Evolutionary conservation across 2,113 vertebrate genomes (phyloP).

Genomic region (Ammodytes dubius): DNA sequence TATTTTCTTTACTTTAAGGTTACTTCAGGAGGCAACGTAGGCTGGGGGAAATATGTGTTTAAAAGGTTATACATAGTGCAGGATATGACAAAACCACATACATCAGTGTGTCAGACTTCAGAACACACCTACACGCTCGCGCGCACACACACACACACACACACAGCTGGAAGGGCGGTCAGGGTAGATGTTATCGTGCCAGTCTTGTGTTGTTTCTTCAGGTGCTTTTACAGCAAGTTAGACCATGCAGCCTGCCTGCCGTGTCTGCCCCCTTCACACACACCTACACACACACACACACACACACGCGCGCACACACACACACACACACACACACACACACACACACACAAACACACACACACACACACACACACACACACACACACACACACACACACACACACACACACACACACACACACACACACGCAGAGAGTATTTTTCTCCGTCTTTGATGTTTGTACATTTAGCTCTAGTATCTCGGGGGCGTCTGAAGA

Average conservation of each 20-base stretch:
- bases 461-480: slow-evolving; percentile 67
- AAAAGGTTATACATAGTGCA: slow-evolving; percentile 13
- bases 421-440: not conserved
- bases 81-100: slow-evolving; percentile 25
- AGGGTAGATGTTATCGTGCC: slow-evolving; percentile 79
- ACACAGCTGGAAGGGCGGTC: slow-evolving; percentile 50
- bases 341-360: slow-evolving; percentile 20
- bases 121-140: slow-evolving; percentile 20
- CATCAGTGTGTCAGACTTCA: slow-evolving; percentile 20
- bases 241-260: slow-evolving; percentile 75
- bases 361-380: slow-evolving; percentile 31
- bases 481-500: slow-evolving; percentile 58
- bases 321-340: slow-evolving; percentile 42
- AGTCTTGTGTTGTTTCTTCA: slow-evolving; percentile 82
- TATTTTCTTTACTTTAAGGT: not conserved
- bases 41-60: not conserved
- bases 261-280: slow-evolving; percentile 60
- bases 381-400: slow-evolving; percentile 40
- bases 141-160: slow-evolving; percentile 14
- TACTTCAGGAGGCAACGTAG: not conserved
- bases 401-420: slow-evolving; percentile 20
- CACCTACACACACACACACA: slow-evolving; percentile 40
- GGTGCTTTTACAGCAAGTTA: slow-evolving; percentile 81
- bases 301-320: slow-evolving; percentile 29
- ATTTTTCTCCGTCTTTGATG: slow-evolving; percentile 64